Evolutionary conservation across 2,113 vertebrate genomes (phyloP).

Genomic region (Gymnarchus niloticus): DNA sequence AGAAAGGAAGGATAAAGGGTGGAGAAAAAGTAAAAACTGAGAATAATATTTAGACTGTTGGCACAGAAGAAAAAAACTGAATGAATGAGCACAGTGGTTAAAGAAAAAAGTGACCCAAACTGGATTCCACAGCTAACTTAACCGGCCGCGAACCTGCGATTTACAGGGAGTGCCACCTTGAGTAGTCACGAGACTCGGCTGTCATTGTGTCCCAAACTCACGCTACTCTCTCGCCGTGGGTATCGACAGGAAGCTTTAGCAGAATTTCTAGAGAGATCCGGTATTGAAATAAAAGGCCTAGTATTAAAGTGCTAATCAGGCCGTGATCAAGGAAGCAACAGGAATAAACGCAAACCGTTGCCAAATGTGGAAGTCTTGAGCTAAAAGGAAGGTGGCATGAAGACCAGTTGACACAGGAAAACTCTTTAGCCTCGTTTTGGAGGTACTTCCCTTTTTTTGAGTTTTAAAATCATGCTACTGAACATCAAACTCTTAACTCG

Average conservation of each 20-base stretch:
- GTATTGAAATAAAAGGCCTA: neutral
- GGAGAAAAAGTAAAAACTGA: neutral
- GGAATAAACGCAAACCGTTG: neutral
- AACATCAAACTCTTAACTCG: neutral
- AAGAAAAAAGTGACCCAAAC: neutral
- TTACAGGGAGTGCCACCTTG: neutral
- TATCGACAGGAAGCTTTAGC: slow-evolving; percentile 36
- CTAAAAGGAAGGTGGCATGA: neutral
- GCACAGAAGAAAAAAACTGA: neutral
- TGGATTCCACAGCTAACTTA: neutral
- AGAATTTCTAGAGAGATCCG: neutral
- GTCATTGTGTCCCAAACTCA: slow-evolving; percentile 31
- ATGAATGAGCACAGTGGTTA: neutral
- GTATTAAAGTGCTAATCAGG: neutral
- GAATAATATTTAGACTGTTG: neutral
- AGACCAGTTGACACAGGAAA: neutral
- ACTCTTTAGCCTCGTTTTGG: neutral
- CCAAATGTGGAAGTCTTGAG: neutral
- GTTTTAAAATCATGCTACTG: neutral
- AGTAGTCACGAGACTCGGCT: slow-evolving; percentile 35
- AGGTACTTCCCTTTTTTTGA: neutral
- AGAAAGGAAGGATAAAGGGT: neutral
- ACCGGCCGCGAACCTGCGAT: slow-evolving; percentile 19
- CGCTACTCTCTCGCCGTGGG: slow-evolving; percentile 28
- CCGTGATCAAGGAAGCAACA: neutral